Evolutionary conservation across 92 coral and sea anemone species (phyloP), one percentile per base, ranked within the genome.

Genomic region (Phenganax subtilis): DNA sequence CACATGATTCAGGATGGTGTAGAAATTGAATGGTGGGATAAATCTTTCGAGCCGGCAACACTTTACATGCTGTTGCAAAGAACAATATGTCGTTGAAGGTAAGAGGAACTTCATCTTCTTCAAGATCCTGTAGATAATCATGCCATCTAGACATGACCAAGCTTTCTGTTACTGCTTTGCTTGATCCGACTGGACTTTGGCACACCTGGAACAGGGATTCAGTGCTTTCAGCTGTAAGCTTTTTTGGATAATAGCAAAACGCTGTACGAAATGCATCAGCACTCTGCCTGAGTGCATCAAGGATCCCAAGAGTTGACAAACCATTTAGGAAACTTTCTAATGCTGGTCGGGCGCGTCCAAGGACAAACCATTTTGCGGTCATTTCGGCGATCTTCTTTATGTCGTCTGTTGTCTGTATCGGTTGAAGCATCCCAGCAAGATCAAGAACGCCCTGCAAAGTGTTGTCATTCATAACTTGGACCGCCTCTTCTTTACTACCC

Each of bases 121-220:
- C 90, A 71, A 85, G 62, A 61, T 90, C 93, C 82, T 85, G 90
- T 20, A 90, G 89, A 85, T 90, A 90, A 31, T 90, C 90, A 12
- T 90, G 79, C 90, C 93, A 90, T 72, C 90, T 56, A 55, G 93
- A 90, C 67, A 87, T 76, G 75, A 90, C 91, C 30, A 87, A 83
- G 72, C 89, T 87, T 76, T 89, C 93, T 16, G 87, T 85, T 29
- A 85, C 11, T 59, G 81, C 82, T 74, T 82, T 90, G 44, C 86
- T 77, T 28, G 90, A 90, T 12, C 93, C 93, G 70, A 82, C 82
- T n/a, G 81, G 85, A 68, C 91, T 90, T 80, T 86, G 72, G 54
- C 28, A 82, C 55, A 82, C 81, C 80, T n/a, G 76, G 86, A 85
- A 87, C 61, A 90, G 56, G 63, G 66, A 37, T 53, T 90, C 87